phyloP scores from a whole-genome alignment of 1,140 invertebrate species.

The Ceratosolen solmsi region DNA sequence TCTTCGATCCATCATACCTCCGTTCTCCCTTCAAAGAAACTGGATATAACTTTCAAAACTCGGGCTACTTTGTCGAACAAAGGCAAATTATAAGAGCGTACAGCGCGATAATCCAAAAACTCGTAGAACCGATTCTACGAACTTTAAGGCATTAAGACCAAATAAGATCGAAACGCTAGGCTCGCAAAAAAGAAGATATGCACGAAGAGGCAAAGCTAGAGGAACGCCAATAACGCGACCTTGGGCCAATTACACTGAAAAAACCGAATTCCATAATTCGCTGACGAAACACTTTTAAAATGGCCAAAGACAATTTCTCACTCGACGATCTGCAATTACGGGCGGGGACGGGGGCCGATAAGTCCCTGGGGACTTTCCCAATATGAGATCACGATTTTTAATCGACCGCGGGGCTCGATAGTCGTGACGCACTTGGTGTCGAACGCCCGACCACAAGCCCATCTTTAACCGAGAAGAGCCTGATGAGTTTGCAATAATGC shows the following conservation, averaged over 20 bases:
- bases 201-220: background rate
- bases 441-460: background rate
- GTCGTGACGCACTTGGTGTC: background rate
- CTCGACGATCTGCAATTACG: background rate
- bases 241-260: conserved; percentile 5
- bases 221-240: background rate
- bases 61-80: background rate
- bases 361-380: conserved; percentile 15
- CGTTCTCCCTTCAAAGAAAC: background rate
- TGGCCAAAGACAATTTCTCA: background rate
- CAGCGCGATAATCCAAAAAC: too few species aligned
- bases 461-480: background rate
- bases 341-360: background rate
- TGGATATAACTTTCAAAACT: background rate
- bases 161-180: too few species aligned
- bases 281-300: background rate
- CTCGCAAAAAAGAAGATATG: too few species aligned
- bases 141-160: too few species aligned
- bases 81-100: too few species aligned
- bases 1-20: background rate
- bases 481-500: conserved; percentile 21
- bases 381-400: conserved; percentile 8
- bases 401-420: background rate
- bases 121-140: too few species aligned
- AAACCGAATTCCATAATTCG: background rate